A percentile compares a stretch with the other conserved stretches of the same genome.
Evolutionary conservation across 2,888 invertebrate genomes (phyloP).

Genomic region (Elgonia sp.): DNA sequence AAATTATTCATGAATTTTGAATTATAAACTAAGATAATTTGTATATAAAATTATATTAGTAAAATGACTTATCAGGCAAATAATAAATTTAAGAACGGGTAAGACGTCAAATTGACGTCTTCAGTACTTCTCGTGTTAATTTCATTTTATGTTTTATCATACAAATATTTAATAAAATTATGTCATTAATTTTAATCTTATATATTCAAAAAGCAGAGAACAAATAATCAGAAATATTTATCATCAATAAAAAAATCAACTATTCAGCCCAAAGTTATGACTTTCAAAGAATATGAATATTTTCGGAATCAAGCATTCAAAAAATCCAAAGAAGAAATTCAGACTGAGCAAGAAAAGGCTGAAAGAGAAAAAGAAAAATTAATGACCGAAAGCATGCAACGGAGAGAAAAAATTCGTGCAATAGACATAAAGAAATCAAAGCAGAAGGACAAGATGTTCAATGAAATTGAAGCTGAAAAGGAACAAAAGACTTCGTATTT

Average conservation of each 20-base stretch:
- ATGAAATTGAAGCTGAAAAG: conserved; percentile 87
- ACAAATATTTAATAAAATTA: conserved; percentile 1
- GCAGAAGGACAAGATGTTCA: conserved; percentile 77
- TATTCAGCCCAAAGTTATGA: conserved; percentile 89
- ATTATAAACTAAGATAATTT: too few relatives aligned
- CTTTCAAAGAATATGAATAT: conserved; percentile 88
- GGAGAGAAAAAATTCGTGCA: conserved; percentile 82
- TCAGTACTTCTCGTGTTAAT: too few relatives aligned
- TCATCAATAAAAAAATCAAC: conserved; percentile 88
- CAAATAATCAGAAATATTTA: conserved; percentile 78
- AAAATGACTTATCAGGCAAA: too few relatives aligned
- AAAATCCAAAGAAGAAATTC: conserved; percentile 78
- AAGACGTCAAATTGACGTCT: too few relatives aligned
- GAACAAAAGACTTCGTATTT: conserved; percentile 87
- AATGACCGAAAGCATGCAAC: conserved; percentile 81
- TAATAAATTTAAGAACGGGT: too few relatives aligned
- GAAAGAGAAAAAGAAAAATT: conserved; percentile 81
- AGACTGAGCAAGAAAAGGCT: conserved; percentile 72
- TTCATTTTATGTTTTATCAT: neutral
- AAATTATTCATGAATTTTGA: too few relatives aligned
- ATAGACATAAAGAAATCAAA: conserved; percentile 81
- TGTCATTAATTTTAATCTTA: too few relatives aligned
- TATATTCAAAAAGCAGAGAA: too few relatives aligned
- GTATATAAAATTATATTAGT: too few relatives aligned
- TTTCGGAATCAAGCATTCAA: conserved; percentile 78